Percentiles rank a stretch among this genome's conserved stretches.
Evolutionary conservation across 2,888 invertebrate species (phyloP).

Genomic region (Drosophila subquinaria): DNA sequence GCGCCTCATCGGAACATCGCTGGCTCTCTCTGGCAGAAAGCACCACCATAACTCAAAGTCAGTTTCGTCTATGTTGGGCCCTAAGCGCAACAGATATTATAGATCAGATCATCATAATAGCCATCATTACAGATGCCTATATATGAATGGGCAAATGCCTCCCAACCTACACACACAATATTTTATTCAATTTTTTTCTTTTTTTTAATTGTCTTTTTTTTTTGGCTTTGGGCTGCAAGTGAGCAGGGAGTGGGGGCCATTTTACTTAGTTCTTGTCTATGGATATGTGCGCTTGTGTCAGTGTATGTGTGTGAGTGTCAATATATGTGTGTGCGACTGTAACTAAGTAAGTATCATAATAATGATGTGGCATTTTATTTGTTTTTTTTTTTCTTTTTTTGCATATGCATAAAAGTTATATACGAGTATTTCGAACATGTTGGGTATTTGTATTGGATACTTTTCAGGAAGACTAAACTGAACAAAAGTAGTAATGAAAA

Average conservation of each 20-base stretch:
- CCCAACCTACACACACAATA: slow-evolving; percentile 41
- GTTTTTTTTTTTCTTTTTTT: not conserved
- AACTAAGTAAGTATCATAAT: slow-evolving; percentile 34
- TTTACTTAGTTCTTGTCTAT: slow-evolving; percentile 17
- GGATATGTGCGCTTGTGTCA: slow-evolving; percentile 14
- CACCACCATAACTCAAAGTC: slow-evolving; percentile 85
- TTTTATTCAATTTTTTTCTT: not conserved
- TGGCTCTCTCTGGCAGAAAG: slow-evolving; percentile 84
- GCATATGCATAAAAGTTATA: slow-evolving; percentile 45
- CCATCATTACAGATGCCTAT: slow-evolving; percentile 21
- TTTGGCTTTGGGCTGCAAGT: slow-evolving; percentile 78
- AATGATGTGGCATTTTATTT: slow-evolving; percentile 55
- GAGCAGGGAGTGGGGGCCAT: slow-evolving; percentile 43
- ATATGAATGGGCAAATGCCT: slow-evolving; percentile 25
- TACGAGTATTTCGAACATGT: slow-evolving; percentile 45
- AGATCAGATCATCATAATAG: slow-evolving; percentile 26
- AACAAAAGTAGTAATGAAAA: slow-evolving; percentile 79
- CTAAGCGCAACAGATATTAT: slow-evolving; percentile 56
- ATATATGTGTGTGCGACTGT: slow-evolving; percentile 17
- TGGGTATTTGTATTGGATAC: slow-evolving; percentile 29
- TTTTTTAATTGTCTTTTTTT: slow-evolving; percentile 1
- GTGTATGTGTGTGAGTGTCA: slow-evolving; percentile 1
- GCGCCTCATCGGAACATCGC: slow-evolving; percentile 62
- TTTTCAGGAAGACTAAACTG: slow-evolving; percentile 71
- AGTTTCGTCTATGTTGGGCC: slow-evolving; percentile 80